phyloP scores from a whole-genome alignment of 2,113 vertebrate species.

The Cinclus cinclus region DNA sequence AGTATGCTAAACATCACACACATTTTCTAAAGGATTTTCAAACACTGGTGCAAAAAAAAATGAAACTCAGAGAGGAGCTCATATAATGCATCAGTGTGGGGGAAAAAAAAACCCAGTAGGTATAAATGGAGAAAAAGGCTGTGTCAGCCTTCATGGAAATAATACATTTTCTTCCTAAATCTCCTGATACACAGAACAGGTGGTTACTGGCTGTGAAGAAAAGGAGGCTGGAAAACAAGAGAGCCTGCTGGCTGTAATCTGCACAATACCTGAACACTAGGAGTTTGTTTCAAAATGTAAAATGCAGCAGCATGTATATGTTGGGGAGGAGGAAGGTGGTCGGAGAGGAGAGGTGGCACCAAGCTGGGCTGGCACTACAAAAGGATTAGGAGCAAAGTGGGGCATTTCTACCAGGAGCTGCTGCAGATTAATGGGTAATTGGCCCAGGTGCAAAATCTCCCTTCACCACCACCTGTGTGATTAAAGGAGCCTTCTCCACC shows the following conservation, averaged over 20 bases:
- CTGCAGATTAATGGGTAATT: background rate
- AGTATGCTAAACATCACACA: conserved; percentile 30
- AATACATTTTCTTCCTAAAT: conserved; percentile 4
- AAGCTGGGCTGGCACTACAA: background rate
- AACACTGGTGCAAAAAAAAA: conserved; percentile 10
- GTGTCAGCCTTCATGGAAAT: background rate
- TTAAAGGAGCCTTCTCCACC: background rate
- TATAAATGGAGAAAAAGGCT: background rate
- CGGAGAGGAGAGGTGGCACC: background rate
- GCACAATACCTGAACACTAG: background rate
- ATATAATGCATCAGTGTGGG: background rate
- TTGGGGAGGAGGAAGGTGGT: background rate
- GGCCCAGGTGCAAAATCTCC: background rate
- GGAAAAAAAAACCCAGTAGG: background rate
- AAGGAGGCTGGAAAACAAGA: background rate
- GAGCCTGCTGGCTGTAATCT: background rate
- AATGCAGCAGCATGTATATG: fast-evolving
- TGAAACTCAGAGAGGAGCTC: background rate
- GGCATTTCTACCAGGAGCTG: background rate
- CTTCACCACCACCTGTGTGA: background rate
- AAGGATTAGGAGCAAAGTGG: background rate
- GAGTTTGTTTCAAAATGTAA: background rate
- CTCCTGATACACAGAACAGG: background rate
- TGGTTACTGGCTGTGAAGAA: background rate
- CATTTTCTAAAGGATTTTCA: conserved; percentile 12